Evolutionary conservation across 2,888 invertebrate species (phyloP), one percentile per base, ranked within the genome.

Genomic region (Euplexia lucipara): DNA sequence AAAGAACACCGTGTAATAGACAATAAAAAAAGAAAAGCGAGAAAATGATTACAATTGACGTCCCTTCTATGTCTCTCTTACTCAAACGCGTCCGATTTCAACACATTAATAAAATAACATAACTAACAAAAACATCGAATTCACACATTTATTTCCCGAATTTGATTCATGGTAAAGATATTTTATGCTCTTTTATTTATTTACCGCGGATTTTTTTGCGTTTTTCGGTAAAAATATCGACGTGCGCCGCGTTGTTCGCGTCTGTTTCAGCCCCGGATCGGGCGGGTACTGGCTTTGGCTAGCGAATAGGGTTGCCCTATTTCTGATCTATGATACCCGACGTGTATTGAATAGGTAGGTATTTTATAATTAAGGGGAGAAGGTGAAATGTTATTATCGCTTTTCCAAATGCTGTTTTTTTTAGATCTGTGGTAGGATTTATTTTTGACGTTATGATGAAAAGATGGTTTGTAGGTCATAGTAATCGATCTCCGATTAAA

Each of bases 271-370:
- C 90, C 93, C 91, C 86, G 87, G 87, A 81, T 76, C 92, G 93
- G 93, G 92, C 93, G 92, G 90, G 81, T 77, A 93, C 93, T 93
- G 81, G n/a, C 5, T 26, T 5, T 3, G 26, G 79, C 58, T 44
- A n/a, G 10, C 59, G n/a, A n/a, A n/a, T n/a, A 30, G 20, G 48
- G 70, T 78, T 80, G 74, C 81, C 75, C 44, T 49, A 49, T 54
- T 22, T 18, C 26, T 37, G 12, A 67, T 57, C 64, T 56, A 62
- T 57, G 39, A n/a, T 61, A 35, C 67, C 76, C 48, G 1, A 37
- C 32, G 61, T 66, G 30, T 63, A 66, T 64, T 44, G 53, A 66
- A 52, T 56, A 49, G 26, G 22, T 66, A 57, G 26, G 22, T 66
- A 57, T 69, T 67, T 44, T 32, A 30, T 3, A 49, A 60, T 45